Evolutionary conservation across 2,113 vertebrate species (phyloP).

Genomic region (Eira barbara): DNA sequence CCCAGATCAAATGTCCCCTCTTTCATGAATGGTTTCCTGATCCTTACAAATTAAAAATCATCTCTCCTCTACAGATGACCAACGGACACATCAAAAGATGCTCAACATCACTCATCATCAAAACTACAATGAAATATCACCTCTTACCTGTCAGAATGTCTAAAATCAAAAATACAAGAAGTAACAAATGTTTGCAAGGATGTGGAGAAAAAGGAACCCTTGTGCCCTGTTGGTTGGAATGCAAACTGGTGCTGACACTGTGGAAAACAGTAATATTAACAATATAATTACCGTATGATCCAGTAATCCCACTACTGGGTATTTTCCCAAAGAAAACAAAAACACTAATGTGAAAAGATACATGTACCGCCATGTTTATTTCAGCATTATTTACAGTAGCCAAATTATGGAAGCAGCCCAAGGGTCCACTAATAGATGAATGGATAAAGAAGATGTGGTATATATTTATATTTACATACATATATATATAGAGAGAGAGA

Average conservation of each 20-base stretch:
- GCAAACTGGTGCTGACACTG: background rate
- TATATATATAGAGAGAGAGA: no score
- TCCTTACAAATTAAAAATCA: constrained; percentile 46
- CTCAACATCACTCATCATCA: background rate
- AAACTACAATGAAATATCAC: no score
- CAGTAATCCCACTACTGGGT: background rate
- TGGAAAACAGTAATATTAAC: background rate
- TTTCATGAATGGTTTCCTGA: constrained; percentile 8
- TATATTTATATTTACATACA: background rate
- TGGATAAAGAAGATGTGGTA: background rate
- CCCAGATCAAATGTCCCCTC: constrained; percentile 27
- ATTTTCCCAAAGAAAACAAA: background rate
- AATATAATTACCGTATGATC: background rate
- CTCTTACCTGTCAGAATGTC: no score
- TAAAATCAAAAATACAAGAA: no score
- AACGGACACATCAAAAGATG: background rate
- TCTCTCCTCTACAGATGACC: background rate
- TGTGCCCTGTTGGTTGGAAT: background rate
- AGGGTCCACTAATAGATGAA: no score
- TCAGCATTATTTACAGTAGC: background rate
- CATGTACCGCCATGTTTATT: background rate
- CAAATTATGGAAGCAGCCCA: no score
- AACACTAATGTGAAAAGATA: background rate
- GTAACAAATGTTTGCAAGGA: background rate
- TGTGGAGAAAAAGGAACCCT: background rate